Evolutionary conservation across 64 coral and sea anemone genomes (phyloP).

Genomic region (Anthopleura sola): DNA sequence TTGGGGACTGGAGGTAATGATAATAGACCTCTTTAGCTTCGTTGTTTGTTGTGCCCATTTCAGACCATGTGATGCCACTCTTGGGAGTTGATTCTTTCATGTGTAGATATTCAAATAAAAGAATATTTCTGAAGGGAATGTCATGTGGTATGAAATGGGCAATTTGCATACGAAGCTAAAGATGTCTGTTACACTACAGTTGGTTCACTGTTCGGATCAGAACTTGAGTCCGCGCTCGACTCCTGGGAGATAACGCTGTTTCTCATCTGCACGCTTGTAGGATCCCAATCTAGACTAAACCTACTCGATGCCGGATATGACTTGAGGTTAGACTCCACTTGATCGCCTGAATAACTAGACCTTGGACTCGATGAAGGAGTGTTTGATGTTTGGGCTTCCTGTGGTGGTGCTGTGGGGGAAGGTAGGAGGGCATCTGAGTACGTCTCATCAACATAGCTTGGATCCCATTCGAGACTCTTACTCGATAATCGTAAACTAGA

Average conservation of each 20-base stretch:
- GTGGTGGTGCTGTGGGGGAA: conserved; percentile 61
- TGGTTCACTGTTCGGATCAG: neutral
- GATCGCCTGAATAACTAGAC: conserved; percentile 45
- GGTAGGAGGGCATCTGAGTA: conserved; percentile 65
- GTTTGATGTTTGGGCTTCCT: neutral
- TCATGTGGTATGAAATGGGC: too few species aligned
- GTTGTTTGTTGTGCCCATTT: too few species aligned
- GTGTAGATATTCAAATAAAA: too few species aligned
- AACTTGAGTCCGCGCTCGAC: conserved; percentile 40
- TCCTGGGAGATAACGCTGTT: conserved; percentile 83
- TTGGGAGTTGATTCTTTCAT: too few species aligned
- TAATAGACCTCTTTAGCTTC: too few species aligned
- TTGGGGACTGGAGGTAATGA: too few species aligned
- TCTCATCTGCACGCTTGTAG: conserved; percentile 92
- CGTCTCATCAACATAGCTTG: conserved; percentile 48
- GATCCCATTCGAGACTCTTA: conserved; percentile 86
- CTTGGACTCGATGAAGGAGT: conserved; percentile 53
- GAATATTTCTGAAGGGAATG: too few species aligned
- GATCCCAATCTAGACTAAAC: conserved; percentile 98
- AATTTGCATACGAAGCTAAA: too few species aligned
- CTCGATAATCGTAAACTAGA: conserved; percentile 63
- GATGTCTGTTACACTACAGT: neutral
- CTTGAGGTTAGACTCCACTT: conserved; percentile 44
- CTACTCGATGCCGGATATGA: conserved; percentile 54
- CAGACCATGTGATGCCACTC: too few species aligned